These are phyloP conservation scores for Syngnathus typhle DNA, from an alignment of 2,113 vertebrate genomes.

Conservation along the genomic window DNA sequence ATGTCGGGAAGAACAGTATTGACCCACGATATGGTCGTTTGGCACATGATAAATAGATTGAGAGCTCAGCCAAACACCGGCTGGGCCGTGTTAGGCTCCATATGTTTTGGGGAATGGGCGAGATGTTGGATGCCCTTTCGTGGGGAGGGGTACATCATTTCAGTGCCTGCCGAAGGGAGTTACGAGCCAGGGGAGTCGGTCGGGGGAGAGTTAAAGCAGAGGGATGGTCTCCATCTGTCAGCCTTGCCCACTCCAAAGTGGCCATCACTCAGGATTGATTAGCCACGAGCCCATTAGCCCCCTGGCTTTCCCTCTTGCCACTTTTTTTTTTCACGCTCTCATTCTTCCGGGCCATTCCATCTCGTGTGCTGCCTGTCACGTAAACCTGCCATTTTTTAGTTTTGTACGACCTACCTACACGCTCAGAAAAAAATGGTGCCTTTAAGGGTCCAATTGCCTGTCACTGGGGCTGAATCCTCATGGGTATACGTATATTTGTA, in stretches of 20 bases:
- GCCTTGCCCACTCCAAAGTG: constrained; percentile 56
- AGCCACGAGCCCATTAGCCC: constrained; percentile 64
- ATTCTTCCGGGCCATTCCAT: constrained; percentile 12
- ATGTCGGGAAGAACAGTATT: constrained; percentile 34
- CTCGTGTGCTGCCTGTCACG: constrained; percentile 26
- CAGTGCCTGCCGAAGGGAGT: constrained; percentile 34
- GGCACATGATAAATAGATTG: constrained; percentile 22
- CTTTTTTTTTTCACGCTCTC: constrained; percentile 20
- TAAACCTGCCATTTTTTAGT: constrained; percentile 8
- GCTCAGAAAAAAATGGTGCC: too few relatives aligned
- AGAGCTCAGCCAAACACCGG: constrained; percentile 7
- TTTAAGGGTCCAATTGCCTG: too few relatives aligned
- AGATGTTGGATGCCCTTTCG: constrained; percentile 20
- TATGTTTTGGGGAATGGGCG: constrained; percentile 9
- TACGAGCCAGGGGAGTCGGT: constrained; percentile 34
- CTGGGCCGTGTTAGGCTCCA: not conserved
- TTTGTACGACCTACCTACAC: not conserved
- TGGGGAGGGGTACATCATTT: not conserved
- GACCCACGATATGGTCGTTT: constrained; percentile 19
- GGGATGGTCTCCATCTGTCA: constrained; percentile 64
- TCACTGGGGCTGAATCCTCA: too few relatives aligned
- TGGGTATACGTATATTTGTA: too few relatives aligned
- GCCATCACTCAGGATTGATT: constrained; percentile 70
- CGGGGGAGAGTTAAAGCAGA: constrained; percentile 56
- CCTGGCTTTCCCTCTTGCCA: constrained; percentile 53